Base-by-base conservation (phyloP, 2,113 vertebrate genomes). In the Tapirus terrestris region DNA sequence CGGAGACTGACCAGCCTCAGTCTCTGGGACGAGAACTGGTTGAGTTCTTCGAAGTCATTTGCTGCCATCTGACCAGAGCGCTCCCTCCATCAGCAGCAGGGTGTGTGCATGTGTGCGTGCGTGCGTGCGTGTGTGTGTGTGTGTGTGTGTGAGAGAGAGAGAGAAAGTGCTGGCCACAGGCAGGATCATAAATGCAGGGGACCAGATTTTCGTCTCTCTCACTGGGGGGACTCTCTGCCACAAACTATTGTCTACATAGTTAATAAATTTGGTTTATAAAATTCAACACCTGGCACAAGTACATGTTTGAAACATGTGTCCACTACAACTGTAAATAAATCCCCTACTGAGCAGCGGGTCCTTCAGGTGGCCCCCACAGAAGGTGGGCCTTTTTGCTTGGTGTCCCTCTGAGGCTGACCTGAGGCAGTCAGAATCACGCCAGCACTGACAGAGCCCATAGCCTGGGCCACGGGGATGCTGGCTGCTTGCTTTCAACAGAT, bases 221-320 rank as follows among this genome's bases (percentile, higher is more conserved):
- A 18, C 36, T 31, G 10, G 25, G 45, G 63, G 39, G 61, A 89
- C 51, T 89, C 43, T 56, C 68, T 43, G 45, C 36, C 45, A 36
- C 70, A 51, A 79, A 67, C 39, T 89, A 67, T 23, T 67, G 39
- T 85, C 89, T 58, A 67, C 83, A 53, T 31, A 68, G 92, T 43
- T 80, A 80, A 80, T 79, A 51, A 31, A 68, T 73, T 92, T 56
- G 72, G 89, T 36, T 89, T 85, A 29, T 92, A 80, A 84, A 88
- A 81, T 43, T 84, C 39, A 13, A 79, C 39, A 53, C 72, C 29
- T 63, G 65, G 84, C 63, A 23, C 14, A 33, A 25, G 36, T 12
- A 33, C 39, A 2, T 45, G 25, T 81, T 94, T n/a, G 25, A 61
- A 76, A 25, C 89, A 61, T n/a, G 1, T 72, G 18, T 17, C 21